Evolutionary conservation across 23 tunicate species (phyloP), one percentile per base, ranked within the genome.

Genomic region (Corella eumyota): DNA sequence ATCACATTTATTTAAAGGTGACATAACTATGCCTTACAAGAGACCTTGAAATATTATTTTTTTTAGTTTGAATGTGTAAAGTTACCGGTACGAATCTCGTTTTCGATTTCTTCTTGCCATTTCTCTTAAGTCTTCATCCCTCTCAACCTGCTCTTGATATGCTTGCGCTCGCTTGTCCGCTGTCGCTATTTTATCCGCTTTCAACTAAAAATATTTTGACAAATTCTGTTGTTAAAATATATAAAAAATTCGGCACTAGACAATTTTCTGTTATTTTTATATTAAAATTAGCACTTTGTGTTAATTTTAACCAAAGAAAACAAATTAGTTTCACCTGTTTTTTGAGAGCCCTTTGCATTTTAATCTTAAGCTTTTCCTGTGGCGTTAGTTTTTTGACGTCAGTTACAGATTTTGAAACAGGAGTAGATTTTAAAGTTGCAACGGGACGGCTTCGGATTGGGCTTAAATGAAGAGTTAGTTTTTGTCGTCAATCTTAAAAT

Each of bases 321-420:
- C 17, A 26, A 5, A 13, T 48, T 4, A 33, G 19, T 25, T 44
- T 21, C 36, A 88, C 96, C 81, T 88, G 96, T 61, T 88, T 88
- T 62, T 88, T 88, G 31, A 88, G 46, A 54, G 96, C 96, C 56
- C 96, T 32, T 48, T 88, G 96, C 96, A 88, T 88, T 63, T 67
- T 88, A 17, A 88, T 61, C 50, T 88, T 88, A 1, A 88, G 71
- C 52, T 56, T 79, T 73, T 88, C 90, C 58, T 88, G 96, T 15
- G 96, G 96, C 2, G 96, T 88, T 1, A 78, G 54, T 62, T 78
- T 73, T 34, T 68, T 75, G 1, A 38, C 15, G 17, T 48, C 56
- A 48, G 36, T 17, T 26, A 22, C 32, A 1, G 52, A 34, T n/a
- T n/a, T n/a, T n/a, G n/a, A n/a, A n/a, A n/a, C n/a, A n/a, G n/a